phyloP scores from a whole-genome alignment of 2,113 vertebrate species.

The Hippopotamus amphibius region DNA sequence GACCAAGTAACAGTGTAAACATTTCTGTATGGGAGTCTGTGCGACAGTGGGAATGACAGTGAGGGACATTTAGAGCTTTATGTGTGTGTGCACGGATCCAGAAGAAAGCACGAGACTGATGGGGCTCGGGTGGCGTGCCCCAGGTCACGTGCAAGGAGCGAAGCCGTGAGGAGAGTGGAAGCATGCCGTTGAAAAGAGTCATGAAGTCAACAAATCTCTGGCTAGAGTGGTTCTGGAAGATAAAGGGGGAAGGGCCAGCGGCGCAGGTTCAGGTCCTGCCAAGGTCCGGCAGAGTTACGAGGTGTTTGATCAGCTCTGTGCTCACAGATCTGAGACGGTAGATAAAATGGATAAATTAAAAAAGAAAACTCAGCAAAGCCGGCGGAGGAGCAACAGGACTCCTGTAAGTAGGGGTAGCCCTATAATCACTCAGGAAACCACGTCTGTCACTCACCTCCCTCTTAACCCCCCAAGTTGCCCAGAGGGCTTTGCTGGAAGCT shows the following conservation, averaged over 20 bases:
- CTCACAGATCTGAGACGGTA: not conserved
- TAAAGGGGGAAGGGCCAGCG: not conserved
- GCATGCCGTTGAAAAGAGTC: not conserved
- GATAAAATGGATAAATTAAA: not conserved
- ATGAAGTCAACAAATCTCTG: not conserved
- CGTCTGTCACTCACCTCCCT: not conserved
- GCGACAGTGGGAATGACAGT: not conserved
- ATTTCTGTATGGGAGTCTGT: not conserved
- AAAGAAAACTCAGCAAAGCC: not conserved
- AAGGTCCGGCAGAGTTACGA: not conserved
- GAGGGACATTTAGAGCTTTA: not conserved
- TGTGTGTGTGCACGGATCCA: not conserved
- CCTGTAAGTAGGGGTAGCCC: not conserved
- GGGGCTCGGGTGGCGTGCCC: not conserved
- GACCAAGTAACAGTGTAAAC: not conserved
- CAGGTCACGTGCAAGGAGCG: not conserved
- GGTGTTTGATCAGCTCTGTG: not conserved
- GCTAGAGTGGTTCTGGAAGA: not conserved
- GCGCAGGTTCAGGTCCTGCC: not conserved
- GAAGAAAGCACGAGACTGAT: not conserved
- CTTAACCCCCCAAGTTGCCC: not conserved
- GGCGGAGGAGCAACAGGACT: not conserved
- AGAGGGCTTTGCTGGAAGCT: slow-evolving; percentile 4
- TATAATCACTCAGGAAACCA: not conserved
- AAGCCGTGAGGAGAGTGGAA: not conserved